Conservation (phyloP, 2,888 invertebrate genomes). For the Vannuccia rotundouncinata region DNA sequence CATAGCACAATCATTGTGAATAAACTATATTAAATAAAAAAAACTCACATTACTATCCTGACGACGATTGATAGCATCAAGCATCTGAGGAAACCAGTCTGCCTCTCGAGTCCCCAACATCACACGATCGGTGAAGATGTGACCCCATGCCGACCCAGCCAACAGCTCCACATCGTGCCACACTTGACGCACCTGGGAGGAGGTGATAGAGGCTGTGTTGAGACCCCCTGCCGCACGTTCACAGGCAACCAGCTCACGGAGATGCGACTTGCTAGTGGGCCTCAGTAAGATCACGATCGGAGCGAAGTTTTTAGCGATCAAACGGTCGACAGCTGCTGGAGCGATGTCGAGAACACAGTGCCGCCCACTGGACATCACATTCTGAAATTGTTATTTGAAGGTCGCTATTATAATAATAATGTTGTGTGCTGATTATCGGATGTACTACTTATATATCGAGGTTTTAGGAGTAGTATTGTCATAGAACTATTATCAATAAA, state of each 20-base stretch:
- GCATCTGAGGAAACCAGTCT: neutral
- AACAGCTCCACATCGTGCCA: conserved; percentile 11
- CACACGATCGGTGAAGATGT: conserved; percentile 26
- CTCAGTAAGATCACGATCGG: conserved; percentile 26
- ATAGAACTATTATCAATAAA: too few species aligned
- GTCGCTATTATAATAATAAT: too few species aligned
- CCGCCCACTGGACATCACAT: conserved; percentile 22
- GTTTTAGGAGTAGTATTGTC: too few species aligned
- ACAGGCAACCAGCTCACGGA: conserved; percentile 9
- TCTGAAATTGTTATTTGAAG: too few species aligned
- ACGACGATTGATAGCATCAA: neutral
- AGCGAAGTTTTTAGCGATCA: conserved; percentile 10
- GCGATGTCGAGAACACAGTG: conserved; percentile 30
- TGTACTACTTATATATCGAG: too few species aligned
- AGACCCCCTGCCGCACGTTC: neutral
- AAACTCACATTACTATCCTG: neutral
- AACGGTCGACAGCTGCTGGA: conserved; percentile 25
- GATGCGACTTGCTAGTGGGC: neutral
- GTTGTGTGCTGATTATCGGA: too few species aligned
- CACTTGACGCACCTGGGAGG: conserved; percentile 15
- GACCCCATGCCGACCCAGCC: neutral
- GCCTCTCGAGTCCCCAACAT: neutral
- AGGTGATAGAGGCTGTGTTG: neutral
- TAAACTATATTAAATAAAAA: too few species aligned
- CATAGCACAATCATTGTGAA: too few species aligned